Conservation (phyloP, 2,113 vertebrate species). For the Prinia subflava region DNA sequence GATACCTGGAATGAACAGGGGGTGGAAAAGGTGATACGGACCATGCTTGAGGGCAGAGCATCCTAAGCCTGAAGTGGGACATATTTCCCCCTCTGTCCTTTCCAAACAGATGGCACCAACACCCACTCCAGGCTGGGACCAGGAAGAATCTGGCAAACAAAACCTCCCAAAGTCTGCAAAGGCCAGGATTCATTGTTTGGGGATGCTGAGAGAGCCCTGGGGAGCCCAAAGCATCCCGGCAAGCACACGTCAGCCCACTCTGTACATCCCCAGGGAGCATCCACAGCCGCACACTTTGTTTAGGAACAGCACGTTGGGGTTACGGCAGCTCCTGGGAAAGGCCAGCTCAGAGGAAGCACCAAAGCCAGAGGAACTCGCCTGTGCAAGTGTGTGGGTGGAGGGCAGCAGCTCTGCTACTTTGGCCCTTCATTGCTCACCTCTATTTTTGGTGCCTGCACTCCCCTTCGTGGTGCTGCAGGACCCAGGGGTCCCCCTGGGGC, state of each 20-base stretch:
- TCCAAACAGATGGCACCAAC: not conserved
- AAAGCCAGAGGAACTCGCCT: not conserved
- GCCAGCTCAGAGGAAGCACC: constrained; percentile 13
- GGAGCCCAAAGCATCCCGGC: not conserved
- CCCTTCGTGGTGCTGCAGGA: not conserved
- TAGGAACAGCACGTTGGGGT: constrained; percentile 9
- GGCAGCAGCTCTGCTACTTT: not conserved
- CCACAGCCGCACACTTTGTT: not conserved
- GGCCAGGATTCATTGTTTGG: not conserved
- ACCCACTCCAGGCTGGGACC: not conserved
- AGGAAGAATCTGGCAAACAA: not conserved
- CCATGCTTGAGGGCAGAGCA: not conserved
- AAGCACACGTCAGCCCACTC: not conserved
- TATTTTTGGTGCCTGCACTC: not conserved
- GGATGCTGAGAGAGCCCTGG: not conserved
- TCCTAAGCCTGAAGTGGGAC: not conserved
- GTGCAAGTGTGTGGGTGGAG: not conserved
- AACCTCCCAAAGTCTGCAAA: not conserved
- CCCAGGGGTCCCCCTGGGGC: not conserved
- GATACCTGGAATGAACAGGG: not conserved
- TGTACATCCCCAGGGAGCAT: not conserved
- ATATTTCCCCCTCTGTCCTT: not conserved
- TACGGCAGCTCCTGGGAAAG: constrained; percentile 47
- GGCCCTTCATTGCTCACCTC: not conserved
- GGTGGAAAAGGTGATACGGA: not conserved